These are phyloP conservation scores for Sceloporus tristichus DNA, from an alignment of 2,113 vertebrate species.

Conservation along the genomic window DNA sequence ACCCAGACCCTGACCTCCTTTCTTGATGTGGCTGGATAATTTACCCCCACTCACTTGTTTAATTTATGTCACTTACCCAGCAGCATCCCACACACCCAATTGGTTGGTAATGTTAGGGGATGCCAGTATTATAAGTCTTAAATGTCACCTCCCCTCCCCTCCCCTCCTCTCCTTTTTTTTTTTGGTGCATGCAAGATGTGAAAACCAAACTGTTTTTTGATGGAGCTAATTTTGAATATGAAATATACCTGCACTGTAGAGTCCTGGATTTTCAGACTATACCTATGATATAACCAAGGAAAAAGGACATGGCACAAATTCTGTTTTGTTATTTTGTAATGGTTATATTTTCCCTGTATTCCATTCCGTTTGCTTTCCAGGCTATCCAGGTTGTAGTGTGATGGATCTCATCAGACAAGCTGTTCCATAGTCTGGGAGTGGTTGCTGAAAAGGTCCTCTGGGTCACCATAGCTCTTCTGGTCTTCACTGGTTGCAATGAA, in stretches of 20 bases:
- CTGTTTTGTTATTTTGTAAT: not conserved
- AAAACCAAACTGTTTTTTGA: not conserved
- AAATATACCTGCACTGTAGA: not conserved
- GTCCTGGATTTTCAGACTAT: not conserved
- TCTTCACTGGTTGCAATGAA: too few species aligned
- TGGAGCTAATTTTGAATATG: not conserved
- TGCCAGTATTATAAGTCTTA: constrained; percentile 47
- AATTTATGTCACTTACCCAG: constrained; percentile 59
- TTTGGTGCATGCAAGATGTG: constrained; percentile 24
- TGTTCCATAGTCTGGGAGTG: too few species aligned
- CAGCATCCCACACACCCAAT: constrained; percentile 38
- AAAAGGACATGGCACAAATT: too few species aligned
- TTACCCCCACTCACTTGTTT: constrained; percentile 57
- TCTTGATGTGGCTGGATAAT: constrained; percentile 55
- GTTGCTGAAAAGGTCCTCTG: too few species aligned
- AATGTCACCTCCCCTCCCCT: constrained; percentile 10
- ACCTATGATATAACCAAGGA: too few species aligned
- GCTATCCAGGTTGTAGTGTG: too few species aligned
- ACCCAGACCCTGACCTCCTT: constrained; percentile 28
- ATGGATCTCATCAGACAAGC: too few species aligned
- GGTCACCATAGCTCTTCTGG: too few species aligned
- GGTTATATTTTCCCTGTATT: not conserved
- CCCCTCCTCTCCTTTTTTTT: not conserved
- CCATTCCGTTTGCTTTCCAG: not conserved
- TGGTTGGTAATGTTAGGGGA: not conserved